Evolutionary conservation across 2,888 invertebrate species (phyloP).

Genomic region (Heliconius aoede): DNA sequence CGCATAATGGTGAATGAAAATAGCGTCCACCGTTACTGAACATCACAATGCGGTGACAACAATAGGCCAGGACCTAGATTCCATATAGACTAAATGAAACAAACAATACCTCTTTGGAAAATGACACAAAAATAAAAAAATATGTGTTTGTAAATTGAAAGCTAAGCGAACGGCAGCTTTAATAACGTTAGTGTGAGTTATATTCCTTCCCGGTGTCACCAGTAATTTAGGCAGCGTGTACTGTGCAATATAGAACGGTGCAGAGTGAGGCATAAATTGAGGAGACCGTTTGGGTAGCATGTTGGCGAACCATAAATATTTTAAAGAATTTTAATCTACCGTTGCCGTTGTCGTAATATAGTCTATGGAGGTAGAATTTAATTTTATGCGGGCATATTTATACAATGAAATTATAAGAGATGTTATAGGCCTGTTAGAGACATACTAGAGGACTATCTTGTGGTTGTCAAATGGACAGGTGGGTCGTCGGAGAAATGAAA

Average conservation of each 20-base stretch:
- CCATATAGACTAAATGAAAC: conserved; percentile 74
- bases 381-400: conserved; percentile 24
- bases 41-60: conserved; percentile 75
- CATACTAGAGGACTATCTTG: too few species aligned
- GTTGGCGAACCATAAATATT: conserved; percentile 45
- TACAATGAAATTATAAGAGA: neutral
- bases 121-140: conserved; percentile 71
- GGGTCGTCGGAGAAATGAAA: too few species aligned
- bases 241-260: conserved; percentile 47
- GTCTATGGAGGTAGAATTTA: conserved; percentile 29
- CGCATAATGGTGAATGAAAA: conserved; percentile 79
- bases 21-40: conserved; percentile 74
- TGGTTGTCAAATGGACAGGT: too few species aligned
- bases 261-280: conserved; percentile 48
- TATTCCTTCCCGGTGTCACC: conserved; percentile 46
- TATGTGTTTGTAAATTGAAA: conserved; percentile 66
- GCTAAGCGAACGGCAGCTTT: conserved; percentile 52
- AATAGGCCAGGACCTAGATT: conserved; percentile 74
- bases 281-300: conserved; percentile 45
- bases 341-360: conserved; percentile 22
- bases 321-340: conserved; percentile 45
- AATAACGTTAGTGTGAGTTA: conserved; percentile 50
- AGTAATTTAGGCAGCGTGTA: conserved; percentile 48
- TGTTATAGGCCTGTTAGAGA: too few species aligned
- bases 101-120: conserved; percentile 73